Percentiles rank a stretch among this genome's conserved stretches.
Evolutionary conservation across 2,888 invertebrate species (phyloP).

Genomic region (Didymodactylos carnosus): DNA sequence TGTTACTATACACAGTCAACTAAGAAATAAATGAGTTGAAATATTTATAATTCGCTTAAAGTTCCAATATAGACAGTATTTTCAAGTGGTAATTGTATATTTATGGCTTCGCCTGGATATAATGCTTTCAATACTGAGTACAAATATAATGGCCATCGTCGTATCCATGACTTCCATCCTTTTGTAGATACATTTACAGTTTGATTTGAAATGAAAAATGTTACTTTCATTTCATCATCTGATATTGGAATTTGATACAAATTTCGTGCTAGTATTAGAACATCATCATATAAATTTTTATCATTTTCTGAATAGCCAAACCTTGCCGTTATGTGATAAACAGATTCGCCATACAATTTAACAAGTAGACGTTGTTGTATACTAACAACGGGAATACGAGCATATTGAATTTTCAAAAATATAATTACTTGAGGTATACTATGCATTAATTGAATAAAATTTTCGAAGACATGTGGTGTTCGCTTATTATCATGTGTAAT

Average conservation of each 20-base stretch:
- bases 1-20: too few relatives aligned
- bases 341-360: neutral
- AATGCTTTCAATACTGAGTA: neutral
- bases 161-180: neutral
- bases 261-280: too few relatives aligned
- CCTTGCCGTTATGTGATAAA: neutral
- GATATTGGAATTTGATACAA: neutral
- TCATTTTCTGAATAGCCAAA: neutral
- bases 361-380: neutral
- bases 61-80: neutral
- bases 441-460: neutral
- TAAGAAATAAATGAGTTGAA: too few relatives aligned
- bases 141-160: neutral
- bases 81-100: neutral
- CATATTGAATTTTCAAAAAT: neutral
- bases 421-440: neutral
- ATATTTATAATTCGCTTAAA: too few relatives aligned
- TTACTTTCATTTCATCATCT: neutral
- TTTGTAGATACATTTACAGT: neutral
- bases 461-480: neutral
- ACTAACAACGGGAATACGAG: neutral
- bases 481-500: neutral
- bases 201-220: neutral
- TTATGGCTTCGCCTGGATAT: neutral
- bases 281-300: neutral